A percentile compares a stretch with the other conserved stretches of the same genome.
Evolutionary conservation across 2,888 invertebrate genomes (phyloP).

Genomic region (Flabesymbios commensalis): DNA sequence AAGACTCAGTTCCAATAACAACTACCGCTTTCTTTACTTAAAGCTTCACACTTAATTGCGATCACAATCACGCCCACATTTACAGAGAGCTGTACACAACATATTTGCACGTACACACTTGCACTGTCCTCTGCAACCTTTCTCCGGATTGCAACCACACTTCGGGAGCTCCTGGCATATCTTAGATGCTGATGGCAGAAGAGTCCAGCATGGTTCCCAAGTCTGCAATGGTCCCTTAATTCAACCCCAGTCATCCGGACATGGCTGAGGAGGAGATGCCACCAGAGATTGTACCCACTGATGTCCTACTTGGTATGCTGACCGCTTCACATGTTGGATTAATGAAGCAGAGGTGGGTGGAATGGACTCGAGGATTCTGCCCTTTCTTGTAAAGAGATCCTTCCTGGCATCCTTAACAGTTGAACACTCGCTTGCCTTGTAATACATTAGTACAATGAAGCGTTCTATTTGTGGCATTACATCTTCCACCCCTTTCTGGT

Average conservation of each 20-base stretch:
- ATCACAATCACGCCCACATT: neutral
- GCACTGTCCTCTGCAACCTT: neutral
- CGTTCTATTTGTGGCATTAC: slow-evolving; percentile 19
- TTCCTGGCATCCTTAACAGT: slow-evolving; percentile 28
- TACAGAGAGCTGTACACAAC: neutral
- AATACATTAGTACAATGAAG: slow-evolving; percentile 35
- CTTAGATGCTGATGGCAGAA: neutral
- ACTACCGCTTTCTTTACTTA: no score
- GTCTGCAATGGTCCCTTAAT: neutral
- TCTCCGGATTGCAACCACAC: neutral
- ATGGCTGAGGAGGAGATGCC: slow-evolving; percentile 1
- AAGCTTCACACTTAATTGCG: no score
- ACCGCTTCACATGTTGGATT: slow-evolving; percentile 24
- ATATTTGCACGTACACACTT: neutral
- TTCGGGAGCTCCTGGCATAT: neutral
- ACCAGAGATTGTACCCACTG: slow-evolving; percentile 17
- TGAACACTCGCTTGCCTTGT: slow-evolving; percentile 15
- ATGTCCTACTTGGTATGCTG: slow-evolving; percentile 27
- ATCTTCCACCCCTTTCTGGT: no score
- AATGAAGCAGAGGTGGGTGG: slow-evolving; percentile 34
- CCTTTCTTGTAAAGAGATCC: slow-evolving; percentile 26
- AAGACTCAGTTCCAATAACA: no score
- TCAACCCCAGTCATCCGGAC: slow-evolving; percentile 12
- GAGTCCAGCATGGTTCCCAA: neutral
- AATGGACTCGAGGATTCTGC: slow-evolving; percentile 18